Evolutionary conservation across 2,797 vertebrate genomes (phyloP).

Genomic region (Neomorphus geoffroyi): DNA sequence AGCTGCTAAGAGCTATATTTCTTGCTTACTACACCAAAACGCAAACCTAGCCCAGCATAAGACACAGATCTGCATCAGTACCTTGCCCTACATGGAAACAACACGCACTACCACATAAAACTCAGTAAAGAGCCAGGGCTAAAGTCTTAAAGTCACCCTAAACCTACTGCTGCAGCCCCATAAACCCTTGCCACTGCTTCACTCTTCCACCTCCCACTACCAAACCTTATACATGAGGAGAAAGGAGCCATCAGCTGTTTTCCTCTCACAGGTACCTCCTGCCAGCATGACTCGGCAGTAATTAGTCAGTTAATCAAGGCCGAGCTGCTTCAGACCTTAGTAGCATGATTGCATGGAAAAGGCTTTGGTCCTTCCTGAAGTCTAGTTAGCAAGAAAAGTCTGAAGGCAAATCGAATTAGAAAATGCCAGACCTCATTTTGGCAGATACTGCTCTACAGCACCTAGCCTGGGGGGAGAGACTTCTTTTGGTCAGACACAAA

Average conservation of each 20-base stretch:
- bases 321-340: neutral
- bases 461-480: slow-evolving; percentile 13
- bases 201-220: too few relatives aligned
- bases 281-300: neutral
- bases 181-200: neutral
- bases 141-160: neutral
- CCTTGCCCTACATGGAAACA: neutral
- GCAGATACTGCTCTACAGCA: neutral
- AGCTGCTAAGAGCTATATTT: neutral
- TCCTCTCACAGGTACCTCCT: neutral
- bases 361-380: neutral
- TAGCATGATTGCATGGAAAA: neutral
- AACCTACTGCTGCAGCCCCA: neutral
- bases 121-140: neutral
- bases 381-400: neutral
- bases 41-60: neutral
- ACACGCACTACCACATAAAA: neutral
- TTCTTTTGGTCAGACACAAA: slow-evolving; percentile 44
- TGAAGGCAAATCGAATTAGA: neutral
- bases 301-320: neutral
- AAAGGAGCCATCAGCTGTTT: neutral
- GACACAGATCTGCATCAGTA: neutral
- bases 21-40: neutral
- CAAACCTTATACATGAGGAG: neutral
- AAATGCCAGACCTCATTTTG: neutral